Evolutionary conservation across 2,888 invertebrate species (phyloP), one percentile per base, ranked within the genome.

Genomic region (Drosophila prolongata): DNA sequence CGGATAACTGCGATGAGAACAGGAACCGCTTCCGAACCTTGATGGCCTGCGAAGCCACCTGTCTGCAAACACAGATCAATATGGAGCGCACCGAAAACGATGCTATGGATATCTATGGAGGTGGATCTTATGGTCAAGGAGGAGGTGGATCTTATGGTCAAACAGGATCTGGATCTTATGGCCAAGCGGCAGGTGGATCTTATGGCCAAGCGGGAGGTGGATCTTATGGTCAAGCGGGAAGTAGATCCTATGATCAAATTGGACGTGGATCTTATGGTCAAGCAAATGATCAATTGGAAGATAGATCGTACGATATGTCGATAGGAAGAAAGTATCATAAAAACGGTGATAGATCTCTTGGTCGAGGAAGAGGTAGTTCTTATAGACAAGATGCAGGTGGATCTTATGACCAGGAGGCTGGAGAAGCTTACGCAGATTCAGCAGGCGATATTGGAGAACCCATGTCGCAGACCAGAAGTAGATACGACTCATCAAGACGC

Each of bases 1-100:
- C 91, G 11, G 89, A 90, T 59, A 80, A 80, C 50, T 90, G 90
- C 37, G 91, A 90, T 66, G 68, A 78, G 43, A 91, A 90, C 52
- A 77, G 60, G 16, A 90, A 90, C 75, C 89, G 88, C 13, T 90
- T 90, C 37, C 76, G 75, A 13, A 79, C 84, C 1, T 38, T 91
- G 53, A 78, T 78, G 61, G 79, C 84, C 5, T 90, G 90, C 52
- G 80, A 87, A 46, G 84, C 76, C 11, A 79, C 79, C 4, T 90
- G 90, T 27, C 71, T 76, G 0, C 44, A 58, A 11, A 89, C 89
- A 0, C 82, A 73, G 40, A 72, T 75, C 10, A 82, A 75, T n/a
- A 43, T 47, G 53, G 88, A 61, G 9, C 79, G 65, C 0, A 27
- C 34, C 3, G 88, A 81, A 6, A 66, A 83, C 6, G 49, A 58